A percentile compares a stretch with the other conserved stretches of the same genome.
Evolutionary conservation across 1,140 invertebrate species (phyloP).

Genomic region (Drosophila trapezifrons): DNA sequence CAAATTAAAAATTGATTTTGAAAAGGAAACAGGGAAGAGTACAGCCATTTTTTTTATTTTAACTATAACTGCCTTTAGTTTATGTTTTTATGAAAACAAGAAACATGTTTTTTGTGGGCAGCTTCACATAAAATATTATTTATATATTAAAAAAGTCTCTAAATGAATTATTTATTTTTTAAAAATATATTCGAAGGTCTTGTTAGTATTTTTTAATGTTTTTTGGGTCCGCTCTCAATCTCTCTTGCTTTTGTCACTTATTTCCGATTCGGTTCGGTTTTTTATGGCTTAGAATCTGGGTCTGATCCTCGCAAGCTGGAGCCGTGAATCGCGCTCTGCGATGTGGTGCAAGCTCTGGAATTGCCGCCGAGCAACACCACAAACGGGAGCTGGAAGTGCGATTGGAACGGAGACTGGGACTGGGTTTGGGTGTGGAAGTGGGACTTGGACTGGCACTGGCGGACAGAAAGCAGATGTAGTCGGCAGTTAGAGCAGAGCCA

Average conservation of each 20-base stretch:
- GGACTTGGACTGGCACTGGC: not conserved
- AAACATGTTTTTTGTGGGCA: not conserved
- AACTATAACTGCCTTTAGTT: not conserved
- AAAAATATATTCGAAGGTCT: no score
- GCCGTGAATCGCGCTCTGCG: constrained; percentile 51
- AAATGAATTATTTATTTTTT: no score
- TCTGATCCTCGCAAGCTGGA: constrained; percentile 24
- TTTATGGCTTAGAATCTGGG: constrained; percentile 10
- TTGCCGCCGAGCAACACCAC: constrained; percentile 56
- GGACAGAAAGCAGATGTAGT: constrained; percentile 37
- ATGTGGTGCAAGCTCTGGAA: constrained; percentile 61
- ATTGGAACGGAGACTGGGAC: not conserved
- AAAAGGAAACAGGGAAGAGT: not conserved
- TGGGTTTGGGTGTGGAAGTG: not conserved
- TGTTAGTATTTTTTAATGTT: not conserved
- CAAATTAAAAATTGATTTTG: not conserved
- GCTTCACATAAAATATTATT: no score
- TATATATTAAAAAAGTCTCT: not conserved
- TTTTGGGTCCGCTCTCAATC: constrained; percentile 1
- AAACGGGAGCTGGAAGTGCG: constrained; percentile 47
- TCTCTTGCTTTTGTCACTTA: not conserved
- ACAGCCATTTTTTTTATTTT: not conserved
- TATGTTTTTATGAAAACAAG: not conserved
- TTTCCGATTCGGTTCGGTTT: not conserved
- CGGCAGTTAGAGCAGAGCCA: constrained; percentile 38